Base-by-base conservation (phyloP, 1,140 invertebrate genomes). In the Drosophila ananassae region DNA sequence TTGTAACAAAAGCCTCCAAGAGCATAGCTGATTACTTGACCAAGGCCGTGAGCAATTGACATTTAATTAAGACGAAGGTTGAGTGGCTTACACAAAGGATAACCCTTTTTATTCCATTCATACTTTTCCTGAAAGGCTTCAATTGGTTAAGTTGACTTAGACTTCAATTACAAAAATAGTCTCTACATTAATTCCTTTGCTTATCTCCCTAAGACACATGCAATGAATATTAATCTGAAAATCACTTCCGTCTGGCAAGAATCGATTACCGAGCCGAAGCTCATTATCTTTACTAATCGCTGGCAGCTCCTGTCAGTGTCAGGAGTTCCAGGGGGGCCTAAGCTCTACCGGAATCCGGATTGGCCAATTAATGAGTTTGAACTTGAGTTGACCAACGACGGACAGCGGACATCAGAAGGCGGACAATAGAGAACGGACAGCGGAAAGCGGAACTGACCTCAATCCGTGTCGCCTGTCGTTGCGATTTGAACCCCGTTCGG, bases 291-390 rank as follows among this genome's bases (percentile, higher is more conserved):
- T 37, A 21, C 37, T 52, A 67, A 67, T 67, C 63, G 47, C 34
- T 7, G 57, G 57, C 47, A 21, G 34, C 57, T 62, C 32, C 60
- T 64, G 63, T 64, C 63, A 64, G 47, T 64, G 52, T 25, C 60
- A 67, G 63, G 12, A 12, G 3, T 17, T 3, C 13, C 22, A 10
- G 41, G 7, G 30, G 10, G 34, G 34, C 2, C 34, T 37, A 37
- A 37, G 34, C 34, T 37, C 17, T 7, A 30, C 21, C 63, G 46
- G 47, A 8, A 32, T n/a, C 25, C 63, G 34, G 59, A 67, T 64
- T 44, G 37, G 44, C 62, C 66, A 69, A 69, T 69, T 56, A 67
- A 58, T 28, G 51, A 28, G 52, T 30, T 69, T 69, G 64, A 69
- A 71, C 63, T 71, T 71, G 66, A 69, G 41, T 57, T 55, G 44